phyloP scores from a whole-genome alignment of 2,797 vertebrate genomes.

The Peromyscus eremicus region DNA sequence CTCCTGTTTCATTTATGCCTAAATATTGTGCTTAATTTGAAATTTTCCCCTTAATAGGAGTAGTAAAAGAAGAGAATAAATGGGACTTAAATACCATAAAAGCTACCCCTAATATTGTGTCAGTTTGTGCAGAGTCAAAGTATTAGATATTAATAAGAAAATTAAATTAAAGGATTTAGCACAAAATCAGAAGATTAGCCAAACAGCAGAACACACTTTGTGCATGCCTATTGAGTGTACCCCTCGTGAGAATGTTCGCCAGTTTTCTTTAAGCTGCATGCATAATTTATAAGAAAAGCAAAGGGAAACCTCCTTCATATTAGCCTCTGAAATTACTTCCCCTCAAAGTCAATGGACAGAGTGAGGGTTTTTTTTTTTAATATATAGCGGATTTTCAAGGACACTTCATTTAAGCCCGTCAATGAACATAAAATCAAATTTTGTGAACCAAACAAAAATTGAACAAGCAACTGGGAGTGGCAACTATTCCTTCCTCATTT shows the following conservation, averaged over 20 bases:
- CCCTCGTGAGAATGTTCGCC: neutral
- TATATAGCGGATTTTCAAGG: neutral
- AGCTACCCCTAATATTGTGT: slow-evolving; percentile 57
- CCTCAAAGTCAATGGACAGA: neutral
- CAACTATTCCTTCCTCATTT: neutral
- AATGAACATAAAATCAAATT: slow-evolving; percentile 59
- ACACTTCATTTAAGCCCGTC: neutral
- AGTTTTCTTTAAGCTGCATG: neutral
- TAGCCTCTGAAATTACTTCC: slow-evolving; percentile 59
- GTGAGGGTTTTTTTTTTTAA: neutral
- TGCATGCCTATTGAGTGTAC: neutral
- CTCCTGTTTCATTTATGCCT: slow-evolving; percentile 74
- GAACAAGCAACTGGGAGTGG: neutral
- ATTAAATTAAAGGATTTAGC: slow-evolving; percentile 82
- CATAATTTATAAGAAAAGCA: slow-evolving; percentile 47
- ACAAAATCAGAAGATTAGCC: slow-evolving; percentile 59
- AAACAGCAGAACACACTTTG: slow-evolving; percentile 22
- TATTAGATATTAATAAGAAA: slow-evolving; percentile 82
- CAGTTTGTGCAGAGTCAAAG: slow-evolving; percentile 75
- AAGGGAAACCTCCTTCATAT: neutral
- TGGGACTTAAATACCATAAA: slow-evolving; percentile 70
- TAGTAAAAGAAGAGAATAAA: slow-evolving; percentile 34
- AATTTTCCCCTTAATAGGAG: slow-evolving; percentile 14
- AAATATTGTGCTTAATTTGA: slow-evolving; percentile 53
- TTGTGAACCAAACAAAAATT: neutral